Conservation (phyloP, 2,888 invertebrate genomes). For the Deladenus siricidicola region DNA sequence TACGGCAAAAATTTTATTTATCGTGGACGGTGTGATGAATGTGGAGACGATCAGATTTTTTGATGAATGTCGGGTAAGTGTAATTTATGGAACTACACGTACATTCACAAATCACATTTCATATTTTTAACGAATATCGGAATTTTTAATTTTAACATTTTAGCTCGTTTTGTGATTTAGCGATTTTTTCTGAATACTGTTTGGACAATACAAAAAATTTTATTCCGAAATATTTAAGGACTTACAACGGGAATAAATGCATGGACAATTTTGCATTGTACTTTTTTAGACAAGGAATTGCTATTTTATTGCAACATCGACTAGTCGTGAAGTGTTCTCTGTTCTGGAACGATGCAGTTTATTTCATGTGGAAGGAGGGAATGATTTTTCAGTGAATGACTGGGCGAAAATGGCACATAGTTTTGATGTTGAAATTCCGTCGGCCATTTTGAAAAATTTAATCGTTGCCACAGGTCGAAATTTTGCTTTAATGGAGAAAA, state of each 20-base stretch:
- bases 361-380: not conserved
- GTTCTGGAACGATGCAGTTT: not conserved
- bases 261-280: too few relatives aligned
- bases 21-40: constrained; percentile 15
- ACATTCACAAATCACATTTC: too few relatives aligned
- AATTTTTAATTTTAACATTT: too few relatives aligned
- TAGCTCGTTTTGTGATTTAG: too few relatives aligned
- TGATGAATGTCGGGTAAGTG: constrained; percentile 8
- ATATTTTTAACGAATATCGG: too few relatives aligned
- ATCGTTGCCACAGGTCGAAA: constrained; percentile 9
- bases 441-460: not conserved
- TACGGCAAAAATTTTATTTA: constrained; percentile 9
- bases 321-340: constrained; percentile 9
- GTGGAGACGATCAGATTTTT: constrained; percentile 15
- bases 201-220: too few relatives aligned
- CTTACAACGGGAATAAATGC: too few relatives aligned
- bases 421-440: too few relatives aligned
- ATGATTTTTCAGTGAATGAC: not conserved
- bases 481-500: constrained; percentile 14
- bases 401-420: too few relatives aligned
- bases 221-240: too few relatives aligned
- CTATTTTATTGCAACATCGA: constrained; percentile 12
- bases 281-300: constrained; percentile 10
- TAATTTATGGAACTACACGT: too few relatives aligned
- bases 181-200: too few relatives aligned